These are phyloP conservation scores for Sebastes minor DNA, from an alignment of 2,797 vertebrate species.

Conservation along the genomic window DNA sequence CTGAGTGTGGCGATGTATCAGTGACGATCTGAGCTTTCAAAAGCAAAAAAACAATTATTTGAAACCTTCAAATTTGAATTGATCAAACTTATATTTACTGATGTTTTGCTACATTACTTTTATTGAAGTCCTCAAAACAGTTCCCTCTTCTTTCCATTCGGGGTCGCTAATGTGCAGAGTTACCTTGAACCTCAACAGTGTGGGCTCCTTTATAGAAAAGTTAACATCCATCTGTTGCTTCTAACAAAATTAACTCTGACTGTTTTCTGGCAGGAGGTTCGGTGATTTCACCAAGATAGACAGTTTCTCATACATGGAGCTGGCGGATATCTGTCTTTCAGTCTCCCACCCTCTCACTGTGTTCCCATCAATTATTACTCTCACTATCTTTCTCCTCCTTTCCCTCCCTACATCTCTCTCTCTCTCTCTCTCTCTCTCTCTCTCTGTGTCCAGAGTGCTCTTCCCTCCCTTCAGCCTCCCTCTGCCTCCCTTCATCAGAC, in stretches of 20 bases:
- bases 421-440: constrained; percentile 30
- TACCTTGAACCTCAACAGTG: background rate
- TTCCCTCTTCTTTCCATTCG: background rate
- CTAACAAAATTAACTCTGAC: background rate
- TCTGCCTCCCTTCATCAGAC: constrained; percentile 31
- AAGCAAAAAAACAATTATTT: background rate
- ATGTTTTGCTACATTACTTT: background rate
- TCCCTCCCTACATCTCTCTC: constrained; percentile 25
- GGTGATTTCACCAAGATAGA: background rate
- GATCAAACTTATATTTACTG: background rate
- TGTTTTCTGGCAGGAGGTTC: background rate
- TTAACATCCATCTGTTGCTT: background rate
- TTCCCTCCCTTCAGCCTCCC: constrained; percentile 60
- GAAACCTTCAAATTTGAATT: background rate
- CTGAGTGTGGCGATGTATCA: too few species aligned
- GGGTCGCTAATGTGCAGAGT: background rate
- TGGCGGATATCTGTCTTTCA: background rate
- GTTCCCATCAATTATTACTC: background rate
- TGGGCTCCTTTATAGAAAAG: background rate
- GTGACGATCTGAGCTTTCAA: background rate
- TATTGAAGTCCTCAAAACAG: background rate
- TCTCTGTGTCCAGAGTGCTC: constrained; percentile 37
- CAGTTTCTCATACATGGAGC: background rate
- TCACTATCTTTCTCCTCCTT: background rate
- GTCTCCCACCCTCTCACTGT: background rate